A percentile compares a stretch with the other conserved stretches of the same genome.
These are phyloP conservation scores for Euschistus heros DNA, from an alignment of 1,140 invertebrate species.

Conservation along the genomic window DNA sequence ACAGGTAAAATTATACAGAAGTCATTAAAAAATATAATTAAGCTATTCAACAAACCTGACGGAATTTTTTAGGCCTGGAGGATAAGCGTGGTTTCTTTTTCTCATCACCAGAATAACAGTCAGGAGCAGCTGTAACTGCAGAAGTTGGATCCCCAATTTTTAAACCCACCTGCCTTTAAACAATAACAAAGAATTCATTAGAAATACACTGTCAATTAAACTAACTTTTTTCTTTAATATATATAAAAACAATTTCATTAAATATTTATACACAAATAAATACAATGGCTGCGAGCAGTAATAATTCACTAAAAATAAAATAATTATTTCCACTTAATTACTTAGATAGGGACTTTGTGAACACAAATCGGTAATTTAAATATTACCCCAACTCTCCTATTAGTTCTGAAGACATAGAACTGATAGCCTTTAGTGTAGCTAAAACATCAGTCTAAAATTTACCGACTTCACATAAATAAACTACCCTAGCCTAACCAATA, in stretches of 20 bases:
- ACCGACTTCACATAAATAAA: too few relatives aligned
- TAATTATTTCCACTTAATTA: neutral
- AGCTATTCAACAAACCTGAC: neutral
- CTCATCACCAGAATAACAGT: slow-evolving; percentile 8
- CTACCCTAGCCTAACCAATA: too few relatives aligned
- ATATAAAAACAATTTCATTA: neutral
- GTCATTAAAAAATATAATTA: neutral
- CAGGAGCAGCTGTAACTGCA: neutral
- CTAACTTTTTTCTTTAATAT: too few relatives aligned
- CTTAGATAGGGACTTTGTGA: neutral
- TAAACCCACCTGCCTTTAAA: slow-evolving; percentile 11
- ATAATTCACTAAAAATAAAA: neutral
- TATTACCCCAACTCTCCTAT: slow-evolving; percentile 15
- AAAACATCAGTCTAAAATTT: too few relatives aligned
- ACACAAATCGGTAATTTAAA: neutral
- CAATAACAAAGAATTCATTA: neutral
- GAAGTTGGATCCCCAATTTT: slow-evolving; percentile 4
- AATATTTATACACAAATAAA: neutral
- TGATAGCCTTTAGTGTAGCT: too few relatives aligned
- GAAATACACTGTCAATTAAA: neutral
- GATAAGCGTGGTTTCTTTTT: slow-evolving; percentile 3
- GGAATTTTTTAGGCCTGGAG: slow-evolving; percentile 3
- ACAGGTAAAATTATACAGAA: neutral
- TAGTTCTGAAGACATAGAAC: slow-evolving; percentile 17
- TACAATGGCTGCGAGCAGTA: neutral